Percentiles rank a stretch among this genome's conserved stretches.
Evolutionary conservation across 2,888 invertebrate genomes (phyloP).

Genomic region (Drosophila rubida): DNA sequence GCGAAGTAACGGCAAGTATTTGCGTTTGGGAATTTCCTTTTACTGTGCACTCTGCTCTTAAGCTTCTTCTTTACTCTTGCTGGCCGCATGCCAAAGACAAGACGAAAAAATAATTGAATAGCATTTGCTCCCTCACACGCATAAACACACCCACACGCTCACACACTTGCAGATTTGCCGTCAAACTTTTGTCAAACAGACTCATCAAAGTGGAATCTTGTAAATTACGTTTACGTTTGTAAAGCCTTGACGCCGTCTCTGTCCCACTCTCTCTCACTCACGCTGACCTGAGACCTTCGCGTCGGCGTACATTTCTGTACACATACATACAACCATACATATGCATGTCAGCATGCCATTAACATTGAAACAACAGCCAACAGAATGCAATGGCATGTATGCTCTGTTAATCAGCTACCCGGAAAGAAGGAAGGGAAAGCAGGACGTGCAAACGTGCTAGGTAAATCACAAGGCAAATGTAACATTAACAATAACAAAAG

Average conservation of each 20-base stretch:
- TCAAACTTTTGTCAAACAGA: constrained; percentile 33
- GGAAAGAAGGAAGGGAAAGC: constrained; percentile 33
- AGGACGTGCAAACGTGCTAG: constrained; percentile 48
- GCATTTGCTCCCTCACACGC: constrained; percentile 42
- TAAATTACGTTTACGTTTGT: constrained; percentile 47
- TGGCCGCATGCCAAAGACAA: constrained; percentile 57
- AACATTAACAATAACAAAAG: constrained; percentile 31
- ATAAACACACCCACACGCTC: constrained; percentile 16
- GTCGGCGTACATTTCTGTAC: constrained; percentile 9
- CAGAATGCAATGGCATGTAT: constrained; percentile 56
- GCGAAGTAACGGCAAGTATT: constrained; percentile 34
- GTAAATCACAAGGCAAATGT: constrained; percentile 45
- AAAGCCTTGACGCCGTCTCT: constrained; percentile 57
- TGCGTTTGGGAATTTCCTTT: constrained; percentile 65
- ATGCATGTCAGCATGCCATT: constrained; percentile 58
- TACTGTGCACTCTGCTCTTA: constrained; percentile 21
- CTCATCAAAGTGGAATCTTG: constrained; percentile 73
- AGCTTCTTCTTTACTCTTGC: constrained; percentile 3
- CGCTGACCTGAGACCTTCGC: constrained; percentile 52
- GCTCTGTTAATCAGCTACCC: constrained; percentile 45
- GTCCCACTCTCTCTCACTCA: neutral
- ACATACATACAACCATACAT: constrained; percentile 2
- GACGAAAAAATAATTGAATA: constrained; percentile 75
- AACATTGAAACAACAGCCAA: constrained; percentile 59
- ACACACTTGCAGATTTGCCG: constrained; percentile 15